Base-by-base conservation (phyloP, 2,888 invertebrate species). In the Pocota personata region DNA sequence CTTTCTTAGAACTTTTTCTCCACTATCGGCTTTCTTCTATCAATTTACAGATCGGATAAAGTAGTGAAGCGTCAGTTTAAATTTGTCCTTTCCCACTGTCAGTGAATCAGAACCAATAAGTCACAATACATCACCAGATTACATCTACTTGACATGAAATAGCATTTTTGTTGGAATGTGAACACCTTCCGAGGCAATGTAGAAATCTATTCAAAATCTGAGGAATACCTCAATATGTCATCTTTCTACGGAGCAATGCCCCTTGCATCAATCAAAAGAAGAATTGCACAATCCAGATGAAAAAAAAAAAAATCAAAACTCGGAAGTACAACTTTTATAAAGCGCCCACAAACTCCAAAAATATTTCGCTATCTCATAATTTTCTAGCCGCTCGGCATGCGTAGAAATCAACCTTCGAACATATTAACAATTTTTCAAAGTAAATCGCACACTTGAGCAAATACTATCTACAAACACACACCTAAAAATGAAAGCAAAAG, bases 401-500 rank as follows among this genome's bases (percentile, higher is more conserved):
- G 37, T 37, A 43, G 16, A 16, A 43, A 43, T 43, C 43, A 16
- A 48, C 48, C 64, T 64, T 52, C 57, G 21, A 40, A 32, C n/a
- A 21, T 35, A 46, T 77, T 78, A 55, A 62, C 52, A 16, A 32
- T 69, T 55, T 50, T 8, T 14, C 35, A 12, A 64, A 75, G 30
- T 52, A 37, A 14, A 62, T 32, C 43, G 12, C 35, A 8, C 21
- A 27, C 30, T 40, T 14, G 19, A 1, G 1, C 30, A n/a, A 50
- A 40, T 40, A n/a, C 14, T 35, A 12, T 21, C 46, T 14, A 62
- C 19, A 14, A 8, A 48, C 6, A 24, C n/a, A 57, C 12, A 19
- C 52, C 8, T 4, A 14, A 7, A 48, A 72, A 48, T 24, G 58
- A 73, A 73, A 73, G 35, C 55, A 82, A 75, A 46, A 62, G 32